A percentile compares a stretch with the other conserved stretches of the same genome.
phyloP scores from a whole-genome alignment of 2,797 vertebrate species.

The Betta splendens region DNA sequence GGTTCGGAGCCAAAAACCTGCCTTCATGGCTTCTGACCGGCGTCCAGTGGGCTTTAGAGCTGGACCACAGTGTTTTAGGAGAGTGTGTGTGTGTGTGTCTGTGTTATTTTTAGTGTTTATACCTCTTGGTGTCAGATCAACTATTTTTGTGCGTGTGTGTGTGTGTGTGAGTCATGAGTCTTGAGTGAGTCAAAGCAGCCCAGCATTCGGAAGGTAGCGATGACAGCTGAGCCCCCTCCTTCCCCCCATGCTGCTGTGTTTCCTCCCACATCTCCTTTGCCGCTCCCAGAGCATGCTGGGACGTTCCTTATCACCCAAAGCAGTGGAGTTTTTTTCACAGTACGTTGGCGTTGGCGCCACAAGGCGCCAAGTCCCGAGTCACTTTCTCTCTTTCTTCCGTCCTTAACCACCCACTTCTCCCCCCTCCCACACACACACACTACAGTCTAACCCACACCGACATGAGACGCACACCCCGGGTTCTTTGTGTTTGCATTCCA shows the following conservation, averaged over 20 bases:
- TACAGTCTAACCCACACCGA: constrained; percentile 10
- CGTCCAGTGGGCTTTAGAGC: constrained; percentile 41
- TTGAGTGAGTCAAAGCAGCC: constrained; percentile 28
- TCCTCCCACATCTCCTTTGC: constrained; percentile 28
- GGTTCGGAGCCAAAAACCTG: constrained; percentile 59
- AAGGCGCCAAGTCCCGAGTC: constrained; percentile 58
- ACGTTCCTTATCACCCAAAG: constrained; percentile 71
- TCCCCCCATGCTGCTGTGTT: constrained; percentile 26
- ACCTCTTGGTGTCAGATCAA: background rate
- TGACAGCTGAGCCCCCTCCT: constrained; percentile 29
- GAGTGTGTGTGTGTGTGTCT: constrained; percentile 3
- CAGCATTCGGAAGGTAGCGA: constrained; percentile 46
- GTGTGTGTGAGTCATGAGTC: constrained; percentile 14
- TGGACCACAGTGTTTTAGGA: constrained; percentile 19
- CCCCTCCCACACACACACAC: constrained; percentile 5
- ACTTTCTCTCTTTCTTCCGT: constrained; percentile 27
- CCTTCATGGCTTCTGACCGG: constrained; percentile 51
- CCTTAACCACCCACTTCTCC: constrained; percentile 1
- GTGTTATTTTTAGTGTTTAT: constrained; percentile 4
- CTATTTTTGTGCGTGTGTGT: constrained; percentile 2
- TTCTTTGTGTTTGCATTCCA: constrained; percentile 71
- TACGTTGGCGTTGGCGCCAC: constrained; percentile 57
- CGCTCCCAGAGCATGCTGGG: constrained; percentile 69
- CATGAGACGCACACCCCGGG: constrained; percentile 7
- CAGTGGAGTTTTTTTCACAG: constrained; percentile 70